Evolutionary conservation across 2,113 vertebrate genomes (phyloP).

Genomic region (Hemiscyllium ocellatum): DNA sequence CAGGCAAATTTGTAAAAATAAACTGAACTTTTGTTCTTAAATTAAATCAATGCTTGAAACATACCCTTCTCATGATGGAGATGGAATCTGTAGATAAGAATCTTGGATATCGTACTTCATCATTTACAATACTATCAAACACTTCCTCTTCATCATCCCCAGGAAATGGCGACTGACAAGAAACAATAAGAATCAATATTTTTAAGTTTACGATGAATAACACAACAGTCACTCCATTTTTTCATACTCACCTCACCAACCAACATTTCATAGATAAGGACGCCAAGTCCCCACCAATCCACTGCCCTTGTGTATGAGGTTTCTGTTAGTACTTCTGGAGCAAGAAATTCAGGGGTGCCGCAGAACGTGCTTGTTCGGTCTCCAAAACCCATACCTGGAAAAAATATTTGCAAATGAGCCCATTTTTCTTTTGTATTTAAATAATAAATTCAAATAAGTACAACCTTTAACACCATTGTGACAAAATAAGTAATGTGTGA

Average conservation of each 20-base stretch:
- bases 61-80: slow-evolving; percentile 96
- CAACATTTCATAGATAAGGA: slow-evolving; percentile 98
- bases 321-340: slow-evolving; percentile 94
- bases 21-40: not conserved
- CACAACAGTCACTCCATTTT: not conserved
- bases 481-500: not conserved
- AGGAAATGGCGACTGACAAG: slow-evolving; percentile 84
- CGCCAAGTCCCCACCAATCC: slow-evolving; percentile 98
- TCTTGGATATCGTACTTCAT: slow-evolving; percentile 93
- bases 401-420: slow-evolving; percentile 41
- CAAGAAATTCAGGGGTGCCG: slow-evolving; percentile 94
- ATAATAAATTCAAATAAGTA: not conserved
- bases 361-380: slow-evolving; percentile 97
- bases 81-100: slow-evolving; percentile 96
- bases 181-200: not conserved
- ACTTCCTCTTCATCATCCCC: slow-evolving; percentile 98
- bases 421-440: not conserved
- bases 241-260: slow-evolving; percentile 82
- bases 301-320: slow-evolving; percentile 95
- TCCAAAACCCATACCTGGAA: slow-evolving; percentile 92
- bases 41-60: slow-evolving; percentile 38
- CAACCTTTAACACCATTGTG: not conserved
- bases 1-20: not conserved
- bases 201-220: not conserved
- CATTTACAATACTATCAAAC: slow-evolving; percentile 98